Conservation (phyloP, 2,888 invertebrate species). For the Alviniconcha strummeri region DNA sequence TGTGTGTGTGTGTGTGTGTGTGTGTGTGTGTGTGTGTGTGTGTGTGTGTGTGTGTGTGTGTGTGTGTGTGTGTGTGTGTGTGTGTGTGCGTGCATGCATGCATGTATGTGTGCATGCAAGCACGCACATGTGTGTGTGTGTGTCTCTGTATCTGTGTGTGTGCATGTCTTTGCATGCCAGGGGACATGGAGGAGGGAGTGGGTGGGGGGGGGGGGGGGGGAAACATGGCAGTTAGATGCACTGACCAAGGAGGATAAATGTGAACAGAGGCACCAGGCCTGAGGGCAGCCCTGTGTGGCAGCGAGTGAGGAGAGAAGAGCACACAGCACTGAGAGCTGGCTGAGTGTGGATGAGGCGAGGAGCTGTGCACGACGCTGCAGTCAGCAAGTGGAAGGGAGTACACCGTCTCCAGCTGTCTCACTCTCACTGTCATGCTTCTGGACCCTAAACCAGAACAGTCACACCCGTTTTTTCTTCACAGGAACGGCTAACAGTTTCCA, state of each 20-base stretch:
- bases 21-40: too few species aligned
- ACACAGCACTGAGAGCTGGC: constrained; percentile 31
- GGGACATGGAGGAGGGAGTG: too few species aligned
- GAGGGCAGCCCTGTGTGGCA: constrained; percentile 44
- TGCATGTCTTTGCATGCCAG: too few species aligned
- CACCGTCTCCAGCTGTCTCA: constrained; percentile 47
- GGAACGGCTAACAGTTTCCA: too few species aligned
- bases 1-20: too few species aligned
- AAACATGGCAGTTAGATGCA: neutral
- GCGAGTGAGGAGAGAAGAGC: constrained; percentile 46
- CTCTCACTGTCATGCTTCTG: constrained; percentile 39
- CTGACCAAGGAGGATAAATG: constrained; percentile 59
- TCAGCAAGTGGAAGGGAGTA: constrained; percentile 48
- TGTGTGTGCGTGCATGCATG: neutral
- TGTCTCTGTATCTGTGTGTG: too few species aligned
- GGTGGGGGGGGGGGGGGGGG: too few species aligned
- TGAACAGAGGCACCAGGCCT: constrained; percentile 48
- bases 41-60: too few species aligned
- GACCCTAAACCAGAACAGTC: constrained; percentile 30
- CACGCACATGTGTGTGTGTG: too few species aligned
- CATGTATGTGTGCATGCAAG: too few species aligned
- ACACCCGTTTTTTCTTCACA: neutral
- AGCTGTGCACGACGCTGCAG: constrained; percentile 37
- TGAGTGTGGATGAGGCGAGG: neutral
- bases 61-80: neutral